phyloP scores from a whole-genome alignment of 2,797 vertebrate genomes.

The Buceros bicornis region DNA sequence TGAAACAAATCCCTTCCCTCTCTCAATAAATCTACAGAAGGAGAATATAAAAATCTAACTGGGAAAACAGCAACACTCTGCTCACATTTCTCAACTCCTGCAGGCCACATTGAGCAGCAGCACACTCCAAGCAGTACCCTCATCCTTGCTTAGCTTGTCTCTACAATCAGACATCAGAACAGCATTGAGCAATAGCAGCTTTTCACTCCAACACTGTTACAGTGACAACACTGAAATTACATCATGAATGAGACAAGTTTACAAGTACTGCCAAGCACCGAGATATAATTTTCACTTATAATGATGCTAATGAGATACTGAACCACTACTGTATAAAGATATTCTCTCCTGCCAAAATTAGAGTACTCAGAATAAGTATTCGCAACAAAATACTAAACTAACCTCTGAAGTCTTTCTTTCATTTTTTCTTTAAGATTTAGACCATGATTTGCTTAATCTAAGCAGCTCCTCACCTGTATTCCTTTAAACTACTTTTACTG shows the following conservation, averaged over 20 bases:
- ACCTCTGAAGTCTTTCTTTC: background rate
- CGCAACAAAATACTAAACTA: background rate
- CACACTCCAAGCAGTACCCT: constrained; percentile 1
- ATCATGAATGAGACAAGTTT: background rate
- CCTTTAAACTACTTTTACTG: background rate
- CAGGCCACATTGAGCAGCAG: constrained; percentile 18
- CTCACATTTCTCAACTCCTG: constrained; percentile 32
- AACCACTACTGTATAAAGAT: background rate
- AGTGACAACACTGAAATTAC: constrained; percentile 5
- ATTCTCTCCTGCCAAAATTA: background rate
- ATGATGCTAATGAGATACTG: background rate
- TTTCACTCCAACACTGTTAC: background rate
- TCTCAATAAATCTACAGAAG: background rate
- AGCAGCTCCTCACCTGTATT: background rate
- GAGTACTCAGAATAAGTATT: background rate
- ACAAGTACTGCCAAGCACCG: background rate
- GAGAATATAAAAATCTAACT: constrained; percentile 2
- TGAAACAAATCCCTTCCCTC: background rate
- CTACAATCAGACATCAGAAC: background rate
- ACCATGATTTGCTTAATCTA: background rate
- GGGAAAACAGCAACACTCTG: constrained; percentile 3
- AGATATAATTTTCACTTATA: background rate
- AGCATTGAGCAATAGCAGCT: constrained; percentile 3
- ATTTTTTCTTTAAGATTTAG: background rate
- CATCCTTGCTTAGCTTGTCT: constrained; percentile 20